Evolutionary conservation across 2,888 invertebrate species (phyloP), one percentile per base, ranked within the genome.

Genomic region (Dastarcus helophoroides): DNA sequence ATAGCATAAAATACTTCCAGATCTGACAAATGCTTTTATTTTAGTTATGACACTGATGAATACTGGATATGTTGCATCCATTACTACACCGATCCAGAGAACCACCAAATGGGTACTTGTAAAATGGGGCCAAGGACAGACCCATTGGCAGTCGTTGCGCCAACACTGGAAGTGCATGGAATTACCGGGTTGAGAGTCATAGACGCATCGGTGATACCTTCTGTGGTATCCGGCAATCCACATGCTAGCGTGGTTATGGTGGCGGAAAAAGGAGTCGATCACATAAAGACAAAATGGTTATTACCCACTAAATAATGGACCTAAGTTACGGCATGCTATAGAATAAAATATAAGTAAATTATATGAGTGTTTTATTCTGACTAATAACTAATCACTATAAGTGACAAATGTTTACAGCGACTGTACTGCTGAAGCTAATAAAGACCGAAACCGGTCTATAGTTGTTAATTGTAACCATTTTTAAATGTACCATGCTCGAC

Each of bases 61-160:
- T 86, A 74, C 58, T 81, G 85, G 75, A 70, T 66, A 33, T 88
- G 86, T 49, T 71, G 80, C 1, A 69, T 81, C 1, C 65, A 65
- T 35, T 69, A 73, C 33, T 67, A 76, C 31, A 84, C 84, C 0
- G 81, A 79, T 0, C 79, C 84, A 0, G 84, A 84, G 59, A 84
- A 85, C 55, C 85, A 85, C 55, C 84, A 84, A 57, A 77, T 75
- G 1, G 84, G 84, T 5, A 78, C 83, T 1, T 81, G 80, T 53
- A 84, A 82, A 67, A 85, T 86, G 82, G 85, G 84, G 0, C 77
- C 82, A 0, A 44, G 54, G 0, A 61, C 61, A 1, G 84, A 85
- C 54, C 73, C 72, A 0, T 65, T 75, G 65, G 78, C 83, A 0
- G 84, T 84, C 0, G 83, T 84, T 0, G 76, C 82, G 54, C 67